Evolutionary conservation across 2,797 vertebrate species (phyloP).

Genomic region (Coranthus polyacanthus): DNA sequence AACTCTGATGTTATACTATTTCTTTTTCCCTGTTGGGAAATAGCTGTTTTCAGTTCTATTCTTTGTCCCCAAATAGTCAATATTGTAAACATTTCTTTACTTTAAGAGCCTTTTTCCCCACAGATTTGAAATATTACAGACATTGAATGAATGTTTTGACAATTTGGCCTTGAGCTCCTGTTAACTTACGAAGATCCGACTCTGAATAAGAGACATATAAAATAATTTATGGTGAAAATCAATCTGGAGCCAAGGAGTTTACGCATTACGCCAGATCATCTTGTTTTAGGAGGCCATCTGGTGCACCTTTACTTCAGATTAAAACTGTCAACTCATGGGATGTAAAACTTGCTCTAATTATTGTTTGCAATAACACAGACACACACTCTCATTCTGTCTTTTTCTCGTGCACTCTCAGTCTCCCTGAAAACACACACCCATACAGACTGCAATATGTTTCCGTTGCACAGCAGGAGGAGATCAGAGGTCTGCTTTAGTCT

Average conservation of each 20-base stretch:
- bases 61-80: slow-evolving; percentile 16
- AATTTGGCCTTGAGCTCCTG: not conserved
- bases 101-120: not conserved
- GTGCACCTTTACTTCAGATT: slow-evolving; percentile 30
- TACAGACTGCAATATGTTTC: slow-evolving; percentile 19
- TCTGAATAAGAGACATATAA: slow-evolving; percentile 13
- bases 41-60: slow-evolving; percentile 2
- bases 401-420: not conserved
- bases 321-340: slow-evolving; percentile 7
- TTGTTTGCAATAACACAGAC: slow-evolving; percentile 14
- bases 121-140: slow-evolving; percentile 12
- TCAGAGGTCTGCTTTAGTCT: slow-evolving; percentile 33
- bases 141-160: slow-evolving; percentile 15
- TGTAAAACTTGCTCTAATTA: slow-evolving; percentile 29
- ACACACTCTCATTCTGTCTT: not conserved
- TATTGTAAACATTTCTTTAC: not conserved
- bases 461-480: slow-evolving; percentile 33
- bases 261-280: slow-evolving; percentile 18
- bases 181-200: slow-evolving; percentile 7
- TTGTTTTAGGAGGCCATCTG: slow-evolving; percentile 33
- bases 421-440: not conserved
- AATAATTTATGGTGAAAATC: slow-evolving; percentile 29
- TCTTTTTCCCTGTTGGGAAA: slow-evolving; percentile 31
- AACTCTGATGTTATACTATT: slow-evolving; percentile 42
- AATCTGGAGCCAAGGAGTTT: slow-evolving; percentile 13